Conservation (phyloP, 2,888 invertebrate species). For the Drosophila seclusa region DNA sequence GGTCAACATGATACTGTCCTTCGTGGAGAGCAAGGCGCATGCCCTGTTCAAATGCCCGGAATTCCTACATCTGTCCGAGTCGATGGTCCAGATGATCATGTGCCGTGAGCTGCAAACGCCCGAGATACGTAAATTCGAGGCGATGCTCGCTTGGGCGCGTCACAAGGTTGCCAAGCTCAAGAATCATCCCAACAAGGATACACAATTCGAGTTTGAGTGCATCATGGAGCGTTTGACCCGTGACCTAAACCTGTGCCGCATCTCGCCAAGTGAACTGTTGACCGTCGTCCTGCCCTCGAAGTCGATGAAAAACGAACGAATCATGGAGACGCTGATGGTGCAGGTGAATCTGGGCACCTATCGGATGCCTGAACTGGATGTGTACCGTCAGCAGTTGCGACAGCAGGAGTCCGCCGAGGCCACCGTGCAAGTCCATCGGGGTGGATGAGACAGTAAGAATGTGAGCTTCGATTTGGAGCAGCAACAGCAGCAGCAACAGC, state of each 20-base stretch:
- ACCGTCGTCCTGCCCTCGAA: slow-evolving; percentile 97
- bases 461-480: slow-evolving; percentile 84
- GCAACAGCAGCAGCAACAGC: slow-evolving; percentile 69
- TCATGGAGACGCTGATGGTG: slow-evolving; percentile 95
- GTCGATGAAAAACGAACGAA: slow-evolving; percentile 95
- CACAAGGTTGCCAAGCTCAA: slow-evolving; percentile 90
- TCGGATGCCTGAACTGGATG: slow-evolving; percentile 94
- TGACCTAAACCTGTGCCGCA: slow-evolving; percentile 94
- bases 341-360: slow-evolving; percentile 97
- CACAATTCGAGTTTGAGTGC: slow-evolving; percentile 95
- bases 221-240: slow-evolving; percentile 96
- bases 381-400: slow-evolving; percentile 93
- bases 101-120: slow-evolving; percentile 95
- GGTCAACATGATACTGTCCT: slow-evolving; percentile 96
- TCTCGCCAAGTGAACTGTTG: slow-evolving; percentile 96
- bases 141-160: slow-evolving; percentile 95
- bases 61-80: slow-evolving; percentile 95
- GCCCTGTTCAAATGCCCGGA: slow-evolving; percentile 93
- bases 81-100: slow-evolving; percentile 98
- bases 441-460: slow-evolving; percentile 85
- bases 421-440: slow-evolving; percentile 85
- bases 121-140: slow-evolving; percentile 96
- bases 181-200: slow-evolving; percentile 92
- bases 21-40: slow-evolving; percentile 94
- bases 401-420: slow-evolving; percentile 95